Evolutionary conservation across 2,888 invertebrate genomes (phyloP).

Genomic region (Allophyes oxyacanthae): DNA sequence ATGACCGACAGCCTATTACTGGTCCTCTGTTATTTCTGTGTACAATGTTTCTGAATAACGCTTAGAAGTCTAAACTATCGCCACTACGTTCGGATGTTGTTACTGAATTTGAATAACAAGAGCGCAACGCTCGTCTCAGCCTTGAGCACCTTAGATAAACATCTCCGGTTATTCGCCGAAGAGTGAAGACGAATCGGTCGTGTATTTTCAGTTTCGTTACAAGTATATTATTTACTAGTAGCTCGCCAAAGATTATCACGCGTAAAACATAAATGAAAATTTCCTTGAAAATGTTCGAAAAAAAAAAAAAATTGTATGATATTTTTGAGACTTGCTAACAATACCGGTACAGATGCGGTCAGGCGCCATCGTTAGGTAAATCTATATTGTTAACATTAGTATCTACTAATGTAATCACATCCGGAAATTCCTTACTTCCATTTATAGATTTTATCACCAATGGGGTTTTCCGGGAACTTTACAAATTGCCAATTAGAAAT

Average conservation of each 20-base stretch:
- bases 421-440: too few relatives aligned
- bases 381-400: too few relatives aligned
- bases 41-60: not conserved
- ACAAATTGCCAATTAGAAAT: too few relatives aligned
- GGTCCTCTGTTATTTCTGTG: too few relatives aligned
- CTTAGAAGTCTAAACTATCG: conserved; percentile 8
- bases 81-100: conserved; percentile 4
- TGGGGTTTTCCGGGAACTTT: too few relatives aligned
- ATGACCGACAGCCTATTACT: too few relatives aligned
- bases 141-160: conserved; percentile 13
- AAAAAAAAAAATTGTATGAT: not conserved
- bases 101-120: conserved; percentile 3
- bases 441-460: too few relatives aligned
- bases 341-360: too few relatives aligned
- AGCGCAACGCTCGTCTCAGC: not conserved
- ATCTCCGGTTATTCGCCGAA: conserved; percentile 6
- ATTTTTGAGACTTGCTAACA: too few relatives aligned
- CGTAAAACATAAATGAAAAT: not conserved
- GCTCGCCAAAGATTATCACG: not conserved
- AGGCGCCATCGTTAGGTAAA: too few relatives aligned
- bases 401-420: too few relatives aligned
- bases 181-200: conserved; percentile 12
- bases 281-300: not conserved
- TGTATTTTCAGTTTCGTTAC: conserved; percentile 17
- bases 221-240: not conserved